Conservation (phyloP, 1,140 invertebrate genomes). For the Zaprionus inermis region DNA sequence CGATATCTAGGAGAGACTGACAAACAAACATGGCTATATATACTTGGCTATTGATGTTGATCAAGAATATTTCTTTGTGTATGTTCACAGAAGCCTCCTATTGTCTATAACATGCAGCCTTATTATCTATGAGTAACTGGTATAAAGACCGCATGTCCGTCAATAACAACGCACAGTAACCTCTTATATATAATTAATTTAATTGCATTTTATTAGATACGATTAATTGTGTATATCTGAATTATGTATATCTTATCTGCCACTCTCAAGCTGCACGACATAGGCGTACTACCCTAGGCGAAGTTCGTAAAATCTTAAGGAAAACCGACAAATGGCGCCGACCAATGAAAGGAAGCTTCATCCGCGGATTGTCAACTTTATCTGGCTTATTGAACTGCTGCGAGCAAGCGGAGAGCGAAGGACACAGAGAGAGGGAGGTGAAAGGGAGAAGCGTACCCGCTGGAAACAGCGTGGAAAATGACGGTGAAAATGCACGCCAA, state of each 20-base stretch:
- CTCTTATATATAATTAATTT: too few relatives aligned
- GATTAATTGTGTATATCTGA: too few relatives aligned
- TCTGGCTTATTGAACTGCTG: constrained; percentile 13
- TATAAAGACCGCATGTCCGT: too few relatives aligned
- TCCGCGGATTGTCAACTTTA: constrained; percentile 46
- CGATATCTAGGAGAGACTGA: neutral
- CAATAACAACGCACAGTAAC: too few relatives aligned
- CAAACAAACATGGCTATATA: neutral
- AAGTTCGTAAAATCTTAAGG: neutral
- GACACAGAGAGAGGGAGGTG: neutral
- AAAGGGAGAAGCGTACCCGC: neutral
- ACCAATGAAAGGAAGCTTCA: constrained; percentile 34
- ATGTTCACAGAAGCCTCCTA: too few relatives aligned
- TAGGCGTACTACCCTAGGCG: neutral
- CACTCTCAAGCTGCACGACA: neutral
- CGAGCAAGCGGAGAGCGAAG: neutral
- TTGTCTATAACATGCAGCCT: too few relatives aligned
- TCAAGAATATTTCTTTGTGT: neutral
- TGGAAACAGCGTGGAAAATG: constrained; percentile 48
- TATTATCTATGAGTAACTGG: too few relatives aligned
- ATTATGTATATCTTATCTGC: too few relatives aligned
- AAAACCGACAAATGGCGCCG: constrained; percentile 22
- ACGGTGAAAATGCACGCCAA: constrained; percentile 41
- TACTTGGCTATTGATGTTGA: neutral
- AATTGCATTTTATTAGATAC: too few relatives aligned